These are phyloP conservation scores for Echinarachnius parma DNA, from an alignment of 53 echinoderm and acorn worm genomes.

Conservation along the genomic window DNA sequence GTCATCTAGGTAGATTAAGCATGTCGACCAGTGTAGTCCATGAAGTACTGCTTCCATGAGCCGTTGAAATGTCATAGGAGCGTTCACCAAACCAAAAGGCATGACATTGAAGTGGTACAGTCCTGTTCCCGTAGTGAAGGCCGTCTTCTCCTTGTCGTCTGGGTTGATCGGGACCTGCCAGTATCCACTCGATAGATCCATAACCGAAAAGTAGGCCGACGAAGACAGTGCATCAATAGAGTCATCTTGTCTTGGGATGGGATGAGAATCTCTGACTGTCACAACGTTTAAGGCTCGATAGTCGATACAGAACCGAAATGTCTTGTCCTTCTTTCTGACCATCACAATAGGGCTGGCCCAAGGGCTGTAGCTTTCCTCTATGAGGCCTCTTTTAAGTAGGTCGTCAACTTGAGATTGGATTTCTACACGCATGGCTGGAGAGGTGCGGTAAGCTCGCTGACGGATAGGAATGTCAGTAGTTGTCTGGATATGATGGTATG, in stretches of 20 bases:
- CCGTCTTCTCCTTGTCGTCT: constrained; percentile 40
- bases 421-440: constrained; percentile 19
- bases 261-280: constrained; percentile 41
- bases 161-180: constrained; percentile 66
- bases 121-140: constrained; percentile 43
- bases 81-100: constrained; percentile 36
- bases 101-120: constrained; percentile 49
- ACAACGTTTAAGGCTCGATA: constrained; percentile 21
- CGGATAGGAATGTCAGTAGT: constrained; percentile 5
- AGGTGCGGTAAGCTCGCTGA: constrained; percentile 13
- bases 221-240: constrained; percentile 69
- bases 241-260: constrained; percentile 70
- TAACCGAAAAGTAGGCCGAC: constrained; percentile 45
- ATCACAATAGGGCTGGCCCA: constrained; percentile 42
- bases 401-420: constrained; percentile 33
- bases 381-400: constrained; percentile 6
- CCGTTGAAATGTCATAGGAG: no score
- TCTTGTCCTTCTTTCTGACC: constrained; percentile 37
- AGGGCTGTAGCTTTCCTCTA: constrained; percentile 44
- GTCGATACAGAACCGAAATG: constrained; percentile 37
- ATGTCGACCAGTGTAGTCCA: constrained; percentile 57
- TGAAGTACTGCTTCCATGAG: no score
- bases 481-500: constrained; percentile 10
- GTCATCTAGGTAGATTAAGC: constrained; percentile 60
- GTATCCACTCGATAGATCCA: constrained; percentile 72